These are phyloP conservation scores for Champsocephalus gunnari DNA, from an alignment of 2,797 vertebrate species.

Conservation along the genomic window DNA sequence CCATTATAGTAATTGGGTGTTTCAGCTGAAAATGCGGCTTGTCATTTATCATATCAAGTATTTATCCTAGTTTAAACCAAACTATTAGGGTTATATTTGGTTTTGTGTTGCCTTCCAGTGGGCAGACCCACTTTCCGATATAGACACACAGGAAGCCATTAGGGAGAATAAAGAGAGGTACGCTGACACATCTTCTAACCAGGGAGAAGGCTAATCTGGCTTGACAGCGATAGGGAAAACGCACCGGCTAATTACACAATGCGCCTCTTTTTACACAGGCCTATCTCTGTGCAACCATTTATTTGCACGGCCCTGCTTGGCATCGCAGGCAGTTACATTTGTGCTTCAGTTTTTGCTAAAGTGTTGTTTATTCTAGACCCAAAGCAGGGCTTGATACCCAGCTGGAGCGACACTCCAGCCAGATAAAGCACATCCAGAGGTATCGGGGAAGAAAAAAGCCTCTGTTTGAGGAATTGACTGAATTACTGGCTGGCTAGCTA, in stretches of 20 bases:
- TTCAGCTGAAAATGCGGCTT: conserved; percentile 53
- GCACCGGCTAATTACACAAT: conserved; percentile 75
- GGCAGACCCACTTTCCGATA: conserved; percentile 65
- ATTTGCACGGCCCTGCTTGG: conserved; percentile 58
- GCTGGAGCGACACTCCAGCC: conserved; percentile 76
- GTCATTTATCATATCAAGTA: conserved; percentile 43
- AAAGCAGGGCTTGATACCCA: conserved; percentile 66
- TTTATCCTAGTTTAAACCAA: conserved; percentile 37
- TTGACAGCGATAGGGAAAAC: conserved; percentile 73
- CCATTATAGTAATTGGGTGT: conserved; percentile 61
- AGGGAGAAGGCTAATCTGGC: conserved; percentile 72
- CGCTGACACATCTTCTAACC: conserved; percentile 74
- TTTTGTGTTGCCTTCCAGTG: conserved; percentile 58
- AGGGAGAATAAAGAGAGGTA: conserved; percentile 73
- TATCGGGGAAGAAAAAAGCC: conserved; percentile 68
- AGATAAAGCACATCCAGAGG: conserved; percentile 77
- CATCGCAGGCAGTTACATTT: conserved; percentile 50
- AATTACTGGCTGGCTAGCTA: conserved; percentile 75
- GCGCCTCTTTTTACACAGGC: conserved; percentile 52
- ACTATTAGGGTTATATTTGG: conserved; percentile 58
- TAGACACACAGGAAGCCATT: conserved; percentile 72
- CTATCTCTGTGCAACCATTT: conserved; percentile 60
- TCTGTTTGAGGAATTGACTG: conserved; percentile 75
- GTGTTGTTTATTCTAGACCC: conserved; percentile 69
- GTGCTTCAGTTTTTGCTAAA: conserved; percentile 59